Evolutionary conservation across 2,113 vertebrate species (phyloP).

Genomic region (Thunnus thynnus): DNA sequence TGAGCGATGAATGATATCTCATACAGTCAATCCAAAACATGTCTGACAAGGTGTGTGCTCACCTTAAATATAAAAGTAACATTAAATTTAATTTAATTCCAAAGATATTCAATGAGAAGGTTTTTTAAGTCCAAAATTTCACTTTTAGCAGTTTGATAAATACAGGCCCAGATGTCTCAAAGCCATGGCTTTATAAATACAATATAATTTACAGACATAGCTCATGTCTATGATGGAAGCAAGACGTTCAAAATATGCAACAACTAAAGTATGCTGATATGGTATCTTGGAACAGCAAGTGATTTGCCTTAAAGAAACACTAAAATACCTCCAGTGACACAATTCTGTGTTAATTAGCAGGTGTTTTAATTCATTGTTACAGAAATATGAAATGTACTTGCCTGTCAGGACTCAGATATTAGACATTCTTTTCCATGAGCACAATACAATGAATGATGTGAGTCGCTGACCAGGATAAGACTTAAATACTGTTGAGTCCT

Average conservation of each 20-base stretch:
- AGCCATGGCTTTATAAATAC: too few species aligned
- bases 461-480: fast-evolving
- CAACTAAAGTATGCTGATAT: neutral
- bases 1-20: too few species aligned
- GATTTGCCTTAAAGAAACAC: neutral
- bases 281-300: neutral
- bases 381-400: constrained; percentile 31
- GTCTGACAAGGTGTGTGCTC: too few species aligned
- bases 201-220: neutral
- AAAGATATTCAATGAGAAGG: too few species aligned
- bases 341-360: neutral
- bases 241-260: too few species aligned
- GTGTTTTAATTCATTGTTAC: neutral
- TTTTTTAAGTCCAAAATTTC: too few species aligned
- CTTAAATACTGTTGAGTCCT: constrained; percentile 4
- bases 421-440: neutral
- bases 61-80: too few species aligned
- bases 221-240: too few species aligned
- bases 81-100: too few species aligned
- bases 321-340: neutral
- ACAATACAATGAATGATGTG: neutral
- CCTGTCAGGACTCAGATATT: constrained; percentile 33
- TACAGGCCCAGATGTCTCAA: neutral
- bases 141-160: neutral
- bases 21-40: too few species aligned